Conservation (phyloP, 2,113 vertebrate species). For the Ammospiza caudacuta region DNA sequence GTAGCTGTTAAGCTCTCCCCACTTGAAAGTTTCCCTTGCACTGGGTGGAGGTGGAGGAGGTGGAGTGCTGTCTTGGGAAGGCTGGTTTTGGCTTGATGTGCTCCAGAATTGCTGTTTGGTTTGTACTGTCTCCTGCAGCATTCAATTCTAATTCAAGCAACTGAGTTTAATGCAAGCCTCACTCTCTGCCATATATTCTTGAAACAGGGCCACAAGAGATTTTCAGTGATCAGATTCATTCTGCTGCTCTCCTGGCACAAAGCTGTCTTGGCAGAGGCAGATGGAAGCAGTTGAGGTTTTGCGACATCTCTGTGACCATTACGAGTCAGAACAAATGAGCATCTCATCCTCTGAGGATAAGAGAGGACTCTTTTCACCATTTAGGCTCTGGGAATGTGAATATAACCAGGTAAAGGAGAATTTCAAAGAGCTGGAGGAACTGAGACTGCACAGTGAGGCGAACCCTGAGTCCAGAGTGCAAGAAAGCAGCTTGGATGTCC, state of each 20-base stretch:
- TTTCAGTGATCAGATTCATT: neutral
- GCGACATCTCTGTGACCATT: neutral
- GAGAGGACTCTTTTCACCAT: neutral
- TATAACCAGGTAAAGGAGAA: neutral
- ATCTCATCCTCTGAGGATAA: neutral
- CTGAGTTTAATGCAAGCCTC: neutral
- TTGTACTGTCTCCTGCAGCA: neutral
- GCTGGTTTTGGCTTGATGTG: neutral
- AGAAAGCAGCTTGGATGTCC: neutral
- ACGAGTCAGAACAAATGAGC: neutral
- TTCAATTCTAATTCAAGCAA: neutral
- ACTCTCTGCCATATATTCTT: neutral
- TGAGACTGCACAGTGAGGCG: neutral
- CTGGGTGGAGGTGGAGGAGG: neutral
- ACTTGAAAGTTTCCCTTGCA: accelerated
- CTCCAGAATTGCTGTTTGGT: neutral
- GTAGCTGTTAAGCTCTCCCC: neutral
- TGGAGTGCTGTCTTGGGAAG: neutral
- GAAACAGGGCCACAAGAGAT: neutral
- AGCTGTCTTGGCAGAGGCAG: neutral
- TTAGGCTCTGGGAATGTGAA: neutral
- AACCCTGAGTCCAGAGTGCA: neutral
- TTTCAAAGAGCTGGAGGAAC: neutral
- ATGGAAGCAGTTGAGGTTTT: neutral
- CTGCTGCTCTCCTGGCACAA: neutral